phyloP scores from a whole-genome alignment of 2,113 vertebrate species.

The Hippotragus niger region DNA sequence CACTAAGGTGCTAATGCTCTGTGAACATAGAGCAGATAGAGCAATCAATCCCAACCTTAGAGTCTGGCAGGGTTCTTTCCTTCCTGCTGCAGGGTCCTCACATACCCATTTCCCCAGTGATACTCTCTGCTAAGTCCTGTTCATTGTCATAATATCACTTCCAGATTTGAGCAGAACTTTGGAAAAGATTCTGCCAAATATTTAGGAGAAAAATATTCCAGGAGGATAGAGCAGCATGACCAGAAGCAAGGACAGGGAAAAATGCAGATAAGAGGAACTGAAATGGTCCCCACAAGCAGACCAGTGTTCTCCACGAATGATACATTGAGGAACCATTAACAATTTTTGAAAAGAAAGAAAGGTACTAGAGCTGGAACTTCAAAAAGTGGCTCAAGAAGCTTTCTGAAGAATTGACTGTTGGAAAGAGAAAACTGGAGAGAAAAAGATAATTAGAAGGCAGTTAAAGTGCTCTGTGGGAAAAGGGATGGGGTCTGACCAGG shows the following conservation, averaged over 20 bases:
- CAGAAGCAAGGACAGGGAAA: not conserved
- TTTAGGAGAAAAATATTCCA: not conserved
- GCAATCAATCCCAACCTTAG: not conserved
- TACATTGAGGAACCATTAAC: not conserved
- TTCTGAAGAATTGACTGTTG: not conserved
- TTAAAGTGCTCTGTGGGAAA: not conserved
- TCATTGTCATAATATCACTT: not conserved
- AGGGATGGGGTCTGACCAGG: not conserved
- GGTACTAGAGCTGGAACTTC: not conserved
- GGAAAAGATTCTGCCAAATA: not conserved
- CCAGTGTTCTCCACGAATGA: not conserved
- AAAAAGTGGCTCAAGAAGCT: not conserved
- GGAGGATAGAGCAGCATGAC: not conserved
- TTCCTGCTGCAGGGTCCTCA: not conserved
- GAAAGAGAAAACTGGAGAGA: not conserved
- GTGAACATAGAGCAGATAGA: not conserved
- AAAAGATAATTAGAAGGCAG: not conserved
- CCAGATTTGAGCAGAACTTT: not conserved
- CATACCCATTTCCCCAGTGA: not conserved
- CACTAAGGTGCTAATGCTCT: not conserved
- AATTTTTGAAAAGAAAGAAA: not conserved
- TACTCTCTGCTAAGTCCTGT: not conserved
- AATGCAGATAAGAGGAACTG: not conserved
- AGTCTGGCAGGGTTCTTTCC: not conserved
- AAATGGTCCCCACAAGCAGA: not conserved